phyloP scores from a whole-genome alignment of 2,888 invertebrate genomes.

The Drosophila anceps region DNA sequence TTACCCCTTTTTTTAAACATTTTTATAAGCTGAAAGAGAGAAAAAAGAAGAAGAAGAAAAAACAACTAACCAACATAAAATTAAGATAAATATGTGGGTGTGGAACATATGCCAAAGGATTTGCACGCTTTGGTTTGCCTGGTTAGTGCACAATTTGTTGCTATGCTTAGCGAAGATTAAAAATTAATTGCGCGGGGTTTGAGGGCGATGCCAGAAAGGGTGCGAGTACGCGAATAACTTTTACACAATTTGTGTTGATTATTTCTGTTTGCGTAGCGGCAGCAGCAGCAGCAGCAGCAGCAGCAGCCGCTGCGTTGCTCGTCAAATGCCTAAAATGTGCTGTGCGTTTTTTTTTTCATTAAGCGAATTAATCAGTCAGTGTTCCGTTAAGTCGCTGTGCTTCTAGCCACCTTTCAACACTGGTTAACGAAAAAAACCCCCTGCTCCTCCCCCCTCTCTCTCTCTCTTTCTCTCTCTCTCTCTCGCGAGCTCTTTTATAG shows the following conservation, averaged over 20 bases:
- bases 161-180: slow-evolving; percentile 73
- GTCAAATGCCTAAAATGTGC: slow-evolving; percentile 47
- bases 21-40: slow-evolving; percentile 13
- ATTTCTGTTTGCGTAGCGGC: slow-evolving; percentile 49
- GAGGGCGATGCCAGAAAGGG: neutral
- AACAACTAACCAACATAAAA: slow-evolving; percentile 38
- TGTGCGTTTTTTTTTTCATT: slow-evolving; percentile 73
- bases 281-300: neutral
- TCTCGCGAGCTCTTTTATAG: slow-evolving; percentile 1
- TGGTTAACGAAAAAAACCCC: neutral
- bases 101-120: slow-evolving; percentile 47
- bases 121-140: slow-evolving; percentile 16
- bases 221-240: neutral
- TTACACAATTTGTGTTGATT: slow-evolving; percentile 73
- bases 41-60: neutral
- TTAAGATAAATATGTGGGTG: slow-evolving; percentile 54
- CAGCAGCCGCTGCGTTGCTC: slow-evolving; percentile 44
- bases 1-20: slow-evolving; percentile 9
- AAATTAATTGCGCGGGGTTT: slow-evolving; percentile 65
- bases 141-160: slow-evolving; percentile 65
- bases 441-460: neutral
- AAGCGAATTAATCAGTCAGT: slow-evolving; percentile 69
- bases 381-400: slow-evolving; percentile 18
- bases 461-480: neutral
- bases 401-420: slow-evolving; percentile 37